Base-by-base conservation (phyloP, 2,797 vertebrate species). In the Labeo calbasu region DNA sequence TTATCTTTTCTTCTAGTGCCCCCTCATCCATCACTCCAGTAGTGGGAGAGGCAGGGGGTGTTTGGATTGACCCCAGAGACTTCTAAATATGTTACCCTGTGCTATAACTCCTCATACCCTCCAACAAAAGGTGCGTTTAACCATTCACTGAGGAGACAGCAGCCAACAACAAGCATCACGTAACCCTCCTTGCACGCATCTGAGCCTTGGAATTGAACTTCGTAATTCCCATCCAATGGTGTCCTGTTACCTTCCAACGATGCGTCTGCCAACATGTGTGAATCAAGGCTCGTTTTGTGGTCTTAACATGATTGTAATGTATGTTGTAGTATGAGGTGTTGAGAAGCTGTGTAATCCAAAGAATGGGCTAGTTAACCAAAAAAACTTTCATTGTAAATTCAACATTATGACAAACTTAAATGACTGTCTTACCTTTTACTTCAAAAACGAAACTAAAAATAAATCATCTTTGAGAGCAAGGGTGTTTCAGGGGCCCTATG, bases 11-110 rank as follows among this genome's bases (percentile, higher is more conserved):
- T 81, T 82, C 23, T 81, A 81, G 71, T 55, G 55, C 65, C 59
- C 84, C 77, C 80, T 87, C 86, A 85, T 85, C 85, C 81, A 84
- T 88, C 87, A 88, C 72, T 84, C 48, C 84, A 57, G 61, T 70
- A 59, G 87, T 84, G 83, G 66, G 75, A 85, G 66, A 77, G 77
- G 53, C 36, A 69, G 81, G 63, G 61, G 79, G 78, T 82, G 84
- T 84, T 87, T 17, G 57, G 55, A 82, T 84, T 85, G 81, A 71
- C 68, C 85, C 78, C 68, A 32, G 81, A 86, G 81, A 57, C 77
- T 51, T 85, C 65, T 88, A 84, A 85, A 85, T 70, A 69, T 70
- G 69, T 86, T 82, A 85, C 50, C 28, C 55, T 68, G 50, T 51
- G 17, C 48, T 82, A 82, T 68, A 80, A 80, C 85, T 84, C 63